Evolutionary conservation across 2,888 invertebrate genomes (phyloP), one percentile per base, ranked within the genome.

Genomic region (Bombyx huttoni): DNA sequence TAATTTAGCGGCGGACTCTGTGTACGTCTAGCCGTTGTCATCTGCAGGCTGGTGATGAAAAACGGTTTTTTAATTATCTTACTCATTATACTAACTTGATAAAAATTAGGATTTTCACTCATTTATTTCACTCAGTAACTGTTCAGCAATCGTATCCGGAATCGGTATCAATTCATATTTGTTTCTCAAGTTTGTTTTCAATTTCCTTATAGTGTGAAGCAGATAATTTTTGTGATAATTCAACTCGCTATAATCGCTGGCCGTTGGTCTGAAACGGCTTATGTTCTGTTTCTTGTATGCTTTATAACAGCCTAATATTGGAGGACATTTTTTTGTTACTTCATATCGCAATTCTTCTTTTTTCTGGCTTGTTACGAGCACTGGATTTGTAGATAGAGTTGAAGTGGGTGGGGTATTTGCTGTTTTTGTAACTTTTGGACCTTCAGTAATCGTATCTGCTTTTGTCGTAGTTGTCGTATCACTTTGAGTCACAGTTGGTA

Each of bases 131-230:
- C 33, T 35, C n/a, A 51, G 13, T 7, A 51, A 14, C 45, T 51
- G 35, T 40, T 40, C 33, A 48, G 48, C 51, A n/a, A 51, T 5
- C 24, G 40, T n/a, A 48, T 48, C 51, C 0, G 48, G 48, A 14
- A 51, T 48, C 2, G 51, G 51, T 40, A 48, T 48, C 24, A 45
- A 14, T n/a, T 51, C 48, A 10, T 48, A 45, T 10, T 51, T 48
- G 7, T 40, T 40, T 40, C 40, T 40, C n/a, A 24, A 33, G 24
- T 40, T 51, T 8, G 9, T 13, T 34, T 48, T 48, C n/a, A 48
- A n/a, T 35, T 8, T 48, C 13, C 35, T 47, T 48, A 51, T 51
- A 2, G 45, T n/a, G 8, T 45, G 46, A 13, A 51, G 13, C 45
- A 51, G 40, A 48, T 48, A 51, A 10, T 48, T 51, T 45, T 51